These are phyloP conservation scores for Clarias laeviceps DNA, from an alignment of 2,797 vertebrate genomes.

Conservation along the genomic window DNA sequence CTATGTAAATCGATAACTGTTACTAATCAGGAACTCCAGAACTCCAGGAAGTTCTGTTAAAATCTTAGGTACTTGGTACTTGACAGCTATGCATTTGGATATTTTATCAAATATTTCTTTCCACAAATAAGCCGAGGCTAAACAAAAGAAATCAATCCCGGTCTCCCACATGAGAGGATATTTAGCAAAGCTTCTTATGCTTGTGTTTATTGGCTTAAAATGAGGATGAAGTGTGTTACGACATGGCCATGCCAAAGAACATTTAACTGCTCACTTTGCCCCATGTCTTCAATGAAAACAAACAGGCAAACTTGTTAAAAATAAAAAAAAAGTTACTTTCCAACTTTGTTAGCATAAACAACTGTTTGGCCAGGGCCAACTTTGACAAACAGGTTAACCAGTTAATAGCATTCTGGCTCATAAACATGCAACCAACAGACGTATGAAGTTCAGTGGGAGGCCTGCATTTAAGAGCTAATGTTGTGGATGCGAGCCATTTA, in stretches of 20 bases:
- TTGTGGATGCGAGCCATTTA: conserved; percentile 48
- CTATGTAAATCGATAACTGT: too few relatives aligned
- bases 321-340: not conserved
- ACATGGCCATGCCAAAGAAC: conserved; percentile 26
- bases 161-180: conserved; percentile 2
- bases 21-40: too few relatives aligned
- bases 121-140: conserved; percentile 26
- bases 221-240: not conserved
- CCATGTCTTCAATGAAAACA: conserved; percentile 18
- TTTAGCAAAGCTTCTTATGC: conserved; percentile 21
- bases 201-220: conserved; percentile 12
- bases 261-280: conserved; percentile 16
- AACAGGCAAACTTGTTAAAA: conserved; percentile 1
- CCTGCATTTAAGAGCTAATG: conserved; percentile 56
- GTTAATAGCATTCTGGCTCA: conserved; percentile 60
- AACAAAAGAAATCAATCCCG: conserved; percentile 1
- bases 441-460: conserved; percentile 54
- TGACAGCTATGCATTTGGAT: not conserved
- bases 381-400: conserved; percentile 55
- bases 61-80: not conserved
- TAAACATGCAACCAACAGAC: conserved; percentile 59
- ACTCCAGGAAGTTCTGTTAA: not conserved
- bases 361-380: not conserved
- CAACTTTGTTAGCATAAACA: conserved; percentile 28
- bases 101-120: not conserved